phyloP scores from a whole-genome alignment of 2,888 invertebrate genomes.

The Zeuzera pyrina region DNA sequence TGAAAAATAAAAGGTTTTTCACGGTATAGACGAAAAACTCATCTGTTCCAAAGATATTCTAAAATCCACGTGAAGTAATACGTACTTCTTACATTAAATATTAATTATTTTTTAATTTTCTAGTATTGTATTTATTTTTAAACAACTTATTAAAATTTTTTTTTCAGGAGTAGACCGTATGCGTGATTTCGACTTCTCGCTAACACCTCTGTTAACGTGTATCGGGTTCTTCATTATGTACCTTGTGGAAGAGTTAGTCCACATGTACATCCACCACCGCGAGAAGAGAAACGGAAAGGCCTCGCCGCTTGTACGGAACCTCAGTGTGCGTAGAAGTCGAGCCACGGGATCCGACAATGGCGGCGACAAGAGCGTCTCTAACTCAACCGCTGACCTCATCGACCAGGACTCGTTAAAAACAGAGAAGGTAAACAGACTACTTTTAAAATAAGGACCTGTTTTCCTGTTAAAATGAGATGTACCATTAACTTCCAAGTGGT shows the following conservation, averaged over 20 bases:
- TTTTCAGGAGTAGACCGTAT: slow-evolving; percentile 47
- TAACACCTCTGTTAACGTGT: slow-evolving; percentile 82
- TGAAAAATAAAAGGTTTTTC: too few relatives aligned
- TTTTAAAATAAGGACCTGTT: too few relatives aligned
- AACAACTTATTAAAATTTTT: slow-evolving; percentile 2
- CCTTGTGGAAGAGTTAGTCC: slow-evolving; percentile 85
- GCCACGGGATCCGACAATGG: slow-evolving; percentile 19
- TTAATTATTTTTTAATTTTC: too few relatives aligned
- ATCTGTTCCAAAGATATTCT: too few relatives aligned
- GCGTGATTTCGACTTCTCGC: slow-evolving; percentile 70
- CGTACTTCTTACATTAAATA: too few relatives aligned
- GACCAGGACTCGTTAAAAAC: slow-evolving; percentile 36
- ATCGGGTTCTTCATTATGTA: slow-evolving; percentile 84
- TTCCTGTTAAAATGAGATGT: too few relatives aligned
- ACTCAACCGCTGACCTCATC: slow-evolving; percentile 59
- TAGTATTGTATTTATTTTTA: neutral
- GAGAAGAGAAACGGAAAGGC: slow-evolving; percentile 41
- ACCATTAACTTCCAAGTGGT: too few relatives aligned
- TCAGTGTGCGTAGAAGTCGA: slow-evolving; percentile 52
- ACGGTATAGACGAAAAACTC: too few relatives aligned
- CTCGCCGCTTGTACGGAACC: slow-evolving; percentile 50
- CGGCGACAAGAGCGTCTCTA: slow-evolving; percentile 43
- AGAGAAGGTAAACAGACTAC: slow-evolving; percentile 24
- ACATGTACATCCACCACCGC: slow-evolving; percentile 75
- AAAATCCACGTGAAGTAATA: too few relatives aligned